phyloP scores from a whole-genome alignment of 1,140 invertebrate genomes.

The Leptinotarsa lineolata region DNA sequence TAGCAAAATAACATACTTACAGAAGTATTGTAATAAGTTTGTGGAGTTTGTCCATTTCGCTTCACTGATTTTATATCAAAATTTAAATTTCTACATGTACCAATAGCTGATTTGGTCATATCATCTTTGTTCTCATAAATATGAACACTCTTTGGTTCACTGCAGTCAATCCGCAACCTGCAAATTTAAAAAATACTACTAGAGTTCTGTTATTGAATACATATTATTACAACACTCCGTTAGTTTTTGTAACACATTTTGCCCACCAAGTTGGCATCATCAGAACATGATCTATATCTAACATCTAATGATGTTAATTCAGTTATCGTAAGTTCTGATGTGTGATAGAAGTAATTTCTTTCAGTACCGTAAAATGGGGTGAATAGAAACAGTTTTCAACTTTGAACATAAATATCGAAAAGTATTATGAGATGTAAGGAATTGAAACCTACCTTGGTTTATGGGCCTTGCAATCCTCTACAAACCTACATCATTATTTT shows the following conservation, averaged over 20 bases:
- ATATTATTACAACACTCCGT: too few relatives aligned
- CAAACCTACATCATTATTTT: too few relatives aligned
- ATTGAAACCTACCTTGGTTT: too few relatives aligned
- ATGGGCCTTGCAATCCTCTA: too few relatives aligned
- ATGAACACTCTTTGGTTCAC: slow-evolving; percentile 56
- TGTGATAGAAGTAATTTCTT: too few relatives aligned
- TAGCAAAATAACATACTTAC: slow-evolving; percentile 53
- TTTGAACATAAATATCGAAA: too few relatives aligned
- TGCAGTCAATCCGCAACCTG: slow-evolving; percentile 65
- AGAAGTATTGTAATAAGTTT: slow-evolving; percentile 62
- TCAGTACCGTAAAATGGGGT: too few relatives aligned
- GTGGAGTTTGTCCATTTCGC: slow-evolving; percentile 56
- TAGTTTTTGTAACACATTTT: neutral
- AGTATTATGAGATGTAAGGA: too few relatives aligned
- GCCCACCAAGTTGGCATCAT: neutral
- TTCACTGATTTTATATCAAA: slow-evolving; percentile 58
- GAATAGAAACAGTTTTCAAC: too few relatives aligned
- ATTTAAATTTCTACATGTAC: slow-evolving; percentile 55
- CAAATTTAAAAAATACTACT: slow-evolving; percentile 36
- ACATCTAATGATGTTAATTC: too few relatives aligned
- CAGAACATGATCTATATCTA: slow-evolving; percentile 3
- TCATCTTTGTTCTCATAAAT: slow-evolving; percentile 58
- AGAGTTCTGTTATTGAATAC: too few relatives aligned
- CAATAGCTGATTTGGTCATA: slow-evolving; percentile 27
- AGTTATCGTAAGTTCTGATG: too few relatives aligned